Base-by-base conservation (phyloP, 2,113 vertebrate species). In the Apeltes quadracus region DNA sequence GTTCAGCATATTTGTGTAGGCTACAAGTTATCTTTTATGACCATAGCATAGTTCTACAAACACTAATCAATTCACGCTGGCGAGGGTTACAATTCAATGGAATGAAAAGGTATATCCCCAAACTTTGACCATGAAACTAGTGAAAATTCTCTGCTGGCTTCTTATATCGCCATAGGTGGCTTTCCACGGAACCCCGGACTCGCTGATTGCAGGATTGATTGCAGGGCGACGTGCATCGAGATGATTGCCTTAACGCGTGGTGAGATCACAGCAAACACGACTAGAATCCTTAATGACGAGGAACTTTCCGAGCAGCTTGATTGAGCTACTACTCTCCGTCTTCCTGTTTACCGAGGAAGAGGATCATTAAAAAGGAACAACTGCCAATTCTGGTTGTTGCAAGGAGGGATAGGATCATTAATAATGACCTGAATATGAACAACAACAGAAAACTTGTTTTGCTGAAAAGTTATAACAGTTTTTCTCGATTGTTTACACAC, bases 121-220 rank as follows among this genome's bases (percentile, higher is more conserved):
- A 29, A 29, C 29, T 29, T 29, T 29, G 29, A 29, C 5, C 29
- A 29, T 27, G 8, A 41, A 29, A 63, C 15, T 7, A 10, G 58
- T 9, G 23, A 39, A 22, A 29, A 3, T 23, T 61, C 22, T 39
- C 16, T 53, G 27, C 39, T 76, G n/a, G 50, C 62, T 69, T 39
- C 22, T 39, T 13, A 70, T 53, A 54, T n/a, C 46, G 54, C 43
- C n/a, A 4, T 50, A 25, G 0, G 20, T 43, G 23, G 23, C 25
- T 25, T 23, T 58, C 5, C 2, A 9, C 69, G 39, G 15, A 54
- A 50, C 10, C 56, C 23, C 18, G n/a, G 18, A 25, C 46, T 64
- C 12, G 16, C 38, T 83, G 64, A 75, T 75, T 80, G 34, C 23
- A 7, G 41, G 55, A 64, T 55, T 83, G 72, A 64, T 74, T 44